Evolutionary conservation across 2,797 vertebrate genomes (phyloP), one percentile per base, ranked within the genome.

Genomic region (Podarcis siculus): DNA sequence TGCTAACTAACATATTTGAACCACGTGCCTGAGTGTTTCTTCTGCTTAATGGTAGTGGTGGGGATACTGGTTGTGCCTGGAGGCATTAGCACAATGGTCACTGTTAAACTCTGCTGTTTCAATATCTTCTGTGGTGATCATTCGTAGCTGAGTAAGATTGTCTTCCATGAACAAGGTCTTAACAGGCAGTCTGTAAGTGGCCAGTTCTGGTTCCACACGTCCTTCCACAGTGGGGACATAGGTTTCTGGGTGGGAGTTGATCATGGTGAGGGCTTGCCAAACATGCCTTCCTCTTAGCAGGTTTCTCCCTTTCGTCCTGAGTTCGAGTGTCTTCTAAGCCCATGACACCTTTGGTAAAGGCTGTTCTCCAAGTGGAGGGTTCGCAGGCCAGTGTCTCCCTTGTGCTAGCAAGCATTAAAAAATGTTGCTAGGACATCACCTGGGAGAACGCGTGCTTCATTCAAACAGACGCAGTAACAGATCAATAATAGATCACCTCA

Each of bases 401-500:
- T 2, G 27, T 19, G 1, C 0, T 9, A 58, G 12, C 23, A 90
- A n/a, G 79, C 72, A 42, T 73, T 5, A 77, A 75, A 69, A 21
- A 66, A 21, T 79, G 42, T 73, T 71, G 77, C n/a, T n/a, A 76
- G 66, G 39, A n/a, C 92, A 55, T 78, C 2, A 6, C 84, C 9
- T 90, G 61, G 49, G 19, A 83, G 66, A 42, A 91, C 61, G 42
- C 61, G 25, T 0, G 1, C 37, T 87, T 91, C 84, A 72, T 42
- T 81, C 66, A 91, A 81, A 87, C 64, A 61, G 83, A 72, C 85
- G 69, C 55, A 76, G 49, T 86, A 87, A 87, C 77, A 88, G 90
- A 92, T 69, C 87, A 85, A 86, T 83, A 76, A 90, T 85, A 79
- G 79, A 83, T 80, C 83, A 83, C 25, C 90, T 92, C 77, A 83